Conservation (phyloP, 2,888 invertebrate species). For the Rosalia funebris region DNA sequence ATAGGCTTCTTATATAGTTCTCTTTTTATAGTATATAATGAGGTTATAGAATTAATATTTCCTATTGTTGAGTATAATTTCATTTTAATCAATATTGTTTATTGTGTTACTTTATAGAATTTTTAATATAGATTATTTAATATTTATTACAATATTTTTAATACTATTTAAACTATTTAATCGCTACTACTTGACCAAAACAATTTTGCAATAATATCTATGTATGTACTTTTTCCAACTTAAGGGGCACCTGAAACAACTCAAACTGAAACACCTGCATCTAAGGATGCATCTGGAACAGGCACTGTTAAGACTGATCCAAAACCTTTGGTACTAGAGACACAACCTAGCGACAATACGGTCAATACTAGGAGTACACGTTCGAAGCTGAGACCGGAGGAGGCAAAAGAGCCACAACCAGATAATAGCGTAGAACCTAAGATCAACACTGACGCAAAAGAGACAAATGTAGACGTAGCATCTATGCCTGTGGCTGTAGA, state of each 20-base stretch:
- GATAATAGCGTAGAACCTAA: neutral
- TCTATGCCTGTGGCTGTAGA: neutral
- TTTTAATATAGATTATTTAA: too few species aligned
- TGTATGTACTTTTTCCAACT: neutral
- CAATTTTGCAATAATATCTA: too few species aligned
- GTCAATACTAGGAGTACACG: constrained; percentile 16
- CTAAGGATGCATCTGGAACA: constrained; percentile 20
- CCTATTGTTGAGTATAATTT: too few species aligned
- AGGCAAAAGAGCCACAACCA: neutral
- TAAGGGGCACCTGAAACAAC: neutral
- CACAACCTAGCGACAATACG: constrained; percentile 22
- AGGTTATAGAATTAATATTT: too few species aligned
- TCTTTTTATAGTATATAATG: too few species aligned
- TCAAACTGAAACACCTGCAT: neutral
- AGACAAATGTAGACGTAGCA: neutral
- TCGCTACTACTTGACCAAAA: too few species aligned
- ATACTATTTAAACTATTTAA: too few species aligned
- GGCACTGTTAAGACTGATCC: constrained; percentile 32
- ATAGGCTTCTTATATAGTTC: constrained; percentile 1
- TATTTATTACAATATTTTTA: too few species aligned
- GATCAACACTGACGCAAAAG: neutral
- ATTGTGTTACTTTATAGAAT: too few species aligned
- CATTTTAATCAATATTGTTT: too few species aligned
- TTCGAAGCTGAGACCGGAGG: constrained; percentile 27
- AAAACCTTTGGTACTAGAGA: constrained; percentile 25